Base-by-base conservation (phyloP, 2,113 vertebrate species). In the Clinocottus analis region DNA sequence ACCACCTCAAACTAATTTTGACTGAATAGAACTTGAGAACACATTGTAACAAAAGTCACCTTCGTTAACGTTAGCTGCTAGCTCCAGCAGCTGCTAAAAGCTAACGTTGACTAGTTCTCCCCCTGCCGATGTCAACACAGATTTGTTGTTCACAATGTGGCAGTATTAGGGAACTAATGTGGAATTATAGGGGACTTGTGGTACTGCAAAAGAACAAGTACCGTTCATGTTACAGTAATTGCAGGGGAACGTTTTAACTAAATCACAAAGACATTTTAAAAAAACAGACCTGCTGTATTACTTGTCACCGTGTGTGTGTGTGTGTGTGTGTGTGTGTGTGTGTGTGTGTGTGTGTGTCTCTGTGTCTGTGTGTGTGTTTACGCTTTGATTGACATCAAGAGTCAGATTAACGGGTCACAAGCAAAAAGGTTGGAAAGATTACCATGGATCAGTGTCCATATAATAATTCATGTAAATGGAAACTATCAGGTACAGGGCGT, bases 331-430 rank as follows among this genome's bases (percentile, higher is more conserved):
- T 6, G 33, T 33, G 33, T 33, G 33, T 14, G 41, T 43, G 0
- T 43, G 41, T 43, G 41, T 41, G 39, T 43, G 39, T 39, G 11
- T 33, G 39, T 29, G 63, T 47, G 23, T 29, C 25, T 31, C 2
- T 31, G 63, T 67, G 31, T 45, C 27, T 60, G 70, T 45, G 39
- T n/a, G 12, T 53, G 45, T 41, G 45, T 49, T 29, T 59, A 51
- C 2, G 21, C 47, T 51, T 51, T 8, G 11, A 51, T 9, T 51
- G 47, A 8, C 19, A 21, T 21, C 6, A 0, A n/a, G 19, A 49
- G 21, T n/a, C 19, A 21, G 47, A 49, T 14, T 49, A 49, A 49
- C 8, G 11, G 6, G 55, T 29, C 27, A 16, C 13, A 29, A 14
- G 53, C 53, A 27, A 33, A 59, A 33, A 4, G 7, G 7, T 59